phyloP scores from a whole-genome alignment of 2,113 vertebrate species.

The Meriones unguiculatus region DNA sequence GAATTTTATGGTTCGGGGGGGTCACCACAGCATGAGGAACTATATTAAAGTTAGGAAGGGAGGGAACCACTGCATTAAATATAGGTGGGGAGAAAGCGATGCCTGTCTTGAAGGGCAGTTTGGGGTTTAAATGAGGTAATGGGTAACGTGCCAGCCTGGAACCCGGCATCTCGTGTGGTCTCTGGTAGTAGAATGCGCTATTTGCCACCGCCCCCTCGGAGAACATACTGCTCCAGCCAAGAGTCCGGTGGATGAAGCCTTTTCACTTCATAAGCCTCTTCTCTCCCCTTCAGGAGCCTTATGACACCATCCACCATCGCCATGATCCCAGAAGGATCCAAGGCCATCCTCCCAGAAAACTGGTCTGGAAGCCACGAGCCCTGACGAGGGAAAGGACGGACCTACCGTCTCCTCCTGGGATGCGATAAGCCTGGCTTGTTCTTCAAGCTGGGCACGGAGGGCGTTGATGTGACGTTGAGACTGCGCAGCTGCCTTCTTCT shows the following conservation, averaged over 20 bases:
- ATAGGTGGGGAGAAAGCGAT: neutral
- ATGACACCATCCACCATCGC: no score
- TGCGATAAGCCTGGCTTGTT: constrained; percentile 77
- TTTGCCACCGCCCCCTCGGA: neutral
- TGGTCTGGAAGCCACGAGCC: rapidly evolving
- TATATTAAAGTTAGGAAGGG: neutral
- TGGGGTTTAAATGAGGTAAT: neutral
- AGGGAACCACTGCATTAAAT: neutral
- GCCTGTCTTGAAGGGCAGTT: neutral
- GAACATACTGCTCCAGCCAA: no score
- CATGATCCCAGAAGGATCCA: neutral
- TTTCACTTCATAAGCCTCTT: no score
- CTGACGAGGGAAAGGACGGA: no score
- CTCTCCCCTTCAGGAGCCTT: neutral
- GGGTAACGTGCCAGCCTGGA: neutral
- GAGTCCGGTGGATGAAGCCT: neutral
- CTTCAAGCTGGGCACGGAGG: constrained; percentile 71
- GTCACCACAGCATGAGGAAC: neutral
- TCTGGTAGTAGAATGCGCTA: neutral
- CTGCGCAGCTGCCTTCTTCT: constrained; percentile 63
- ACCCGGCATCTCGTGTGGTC: rapidly evolving
- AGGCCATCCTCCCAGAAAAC: neutral
- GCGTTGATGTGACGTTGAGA: constrained; percentile 72
- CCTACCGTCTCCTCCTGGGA: constrained; percentile 85
- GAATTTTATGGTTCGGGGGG: neutral